phyloP scores from a whole-genome alignment of 2,797 vertebrate genomes.

The Centroberyx gerrardi region DNA sequence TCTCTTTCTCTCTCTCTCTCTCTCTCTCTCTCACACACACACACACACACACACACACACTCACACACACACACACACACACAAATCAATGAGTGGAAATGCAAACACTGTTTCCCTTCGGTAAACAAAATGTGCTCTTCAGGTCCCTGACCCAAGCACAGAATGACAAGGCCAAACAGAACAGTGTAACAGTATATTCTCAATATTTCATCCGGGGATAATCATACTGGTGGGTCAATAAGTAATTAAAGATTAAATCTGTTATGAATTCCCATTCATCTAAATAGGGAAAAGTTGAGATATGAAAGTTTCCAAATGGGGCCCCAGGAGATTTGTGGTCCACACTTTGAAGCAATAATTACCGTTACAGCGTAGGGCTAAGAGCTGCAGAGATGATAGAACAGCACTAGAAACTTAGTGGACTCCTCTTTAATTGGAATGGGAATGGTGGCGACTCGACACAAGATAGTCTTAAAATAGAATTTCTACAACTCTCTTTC shows the following conservation, averaged over 20 bases:
- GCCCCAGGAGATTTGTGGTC: conserved; percentile 75
- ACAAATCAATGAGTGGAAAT: conserved; percentile 69
- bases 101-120: conserved; percentile 69
- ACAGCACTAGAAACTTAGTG: conserved; percentile 59
- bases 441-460: conserved; percentile 56
- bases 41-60: no score
- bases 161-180: conserved; percentile 33
- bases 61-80: not conserved
- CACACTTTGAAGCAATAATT: conserved; percentile 86
- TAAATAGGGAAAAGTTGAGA: conserved; percentile 78
- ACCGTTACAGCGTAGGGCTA: conserved; percentile 63
- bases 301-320: conserved; percentile 82
- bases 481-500: conserved; percentile 40
- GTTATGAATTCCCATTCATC: conserved; percentile 83
- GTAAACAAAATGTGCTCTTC: conserved; percentile 73
- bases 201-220: conserved; percentile 51
- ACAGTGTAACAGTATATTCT: conserved; percentile 35
- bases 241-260: conserved; percentile 84
- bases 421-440: conserved; percentile 78
- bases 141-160: conserved; percentile 46
- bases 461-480: conserved; percentile 51
- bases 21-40: no score
- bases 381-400: conserved; percentile 70
- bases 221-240: conserved; percentile 66
- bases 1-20: not conserved